Conservation (phyloP, 2,113 vertebrate genomes). For the Antechinus flavipes region DNA sequence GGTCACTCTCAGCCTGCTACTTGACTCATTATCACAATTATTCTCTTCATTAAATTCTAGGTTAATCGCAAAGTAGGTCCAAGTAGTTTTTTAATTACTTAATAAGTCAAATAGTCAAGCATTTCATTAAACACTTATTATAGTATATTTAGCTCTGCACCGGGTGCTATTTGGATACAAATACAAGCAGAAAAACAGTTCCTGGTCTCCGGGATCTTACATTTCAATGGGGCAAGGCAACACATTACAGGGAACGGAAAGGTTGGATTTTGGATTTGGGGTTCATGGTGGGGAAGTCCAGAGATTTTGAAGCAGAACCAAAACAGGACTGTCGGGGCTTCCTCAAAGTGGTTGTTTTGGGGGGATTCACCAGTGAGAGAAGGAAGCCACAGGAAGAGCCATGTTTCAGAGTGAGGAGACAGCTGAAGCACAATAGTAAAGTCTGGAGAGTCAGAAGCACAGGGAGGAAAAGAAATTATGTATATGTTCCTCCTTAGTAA, state of each 20-base stretch:
- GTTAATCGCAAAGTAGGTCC: neutral
- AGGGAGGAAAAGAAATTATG: neutral
- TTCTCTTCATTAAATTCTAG: neutral
- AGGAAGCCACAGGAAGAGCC: neutral
- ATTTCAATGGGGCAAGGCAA: neutral
- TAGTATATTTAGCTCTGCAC: neutral
- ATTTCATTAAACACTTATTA: neutral
- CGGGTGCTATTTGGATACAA: neutral
- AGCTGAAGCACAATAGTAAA: neutral
- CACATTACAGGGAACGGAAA: neutral
- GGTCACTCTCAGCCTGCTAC: neutral
- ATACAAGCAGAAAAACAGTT: neutral
- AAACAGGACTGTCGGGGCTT: neutral
- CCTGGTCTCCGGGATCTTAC: neutral
- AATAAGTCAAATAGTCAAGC: neutral
- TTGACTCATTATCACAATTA: neutral
- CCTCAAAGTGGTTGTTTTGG: neutral
- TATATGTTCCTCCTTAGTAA: neutral
- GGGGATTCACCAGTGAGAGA: neutral
- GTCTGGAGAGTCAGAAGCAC: neutral
- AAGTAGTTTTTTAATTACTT: neutral
- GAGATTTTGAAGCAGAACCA: neutral
- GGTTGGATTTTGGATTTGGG: neutral
- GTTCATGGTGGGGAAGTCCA: neutral
- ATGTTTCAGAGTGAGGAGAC: neutral